phyloP scores from a whole-genome alignment of 2,888 invertebrate species.

The Patella caerulea region DNA sequence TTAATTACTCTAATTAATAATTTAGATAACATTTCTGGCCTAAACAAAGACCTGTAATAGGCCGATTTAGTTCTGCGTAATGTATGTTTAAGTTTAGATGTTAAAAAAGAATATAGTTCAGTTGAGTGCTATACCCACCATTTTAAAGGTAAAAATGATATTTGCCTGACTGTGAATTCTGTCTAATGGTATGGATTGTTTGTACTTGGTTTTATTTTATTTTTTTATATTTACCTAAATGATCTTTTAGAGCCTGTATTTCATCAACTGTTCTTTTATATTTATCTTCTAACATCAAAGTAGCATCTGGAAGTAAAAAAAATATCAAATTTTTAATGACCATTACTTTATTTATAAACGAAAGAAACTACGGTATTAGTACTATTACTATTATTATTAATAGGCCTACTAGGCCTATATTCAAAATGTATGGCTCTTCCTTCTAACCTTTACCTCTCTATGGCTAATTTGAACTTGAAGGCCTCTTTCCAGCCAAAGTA shows the following conservation, averaged over 20 bases:
- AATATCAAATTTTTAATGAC: not conserved
- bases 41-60: too few relatives aligned
- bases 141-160: not conserved
- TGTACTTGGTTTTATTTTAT: too few relatives aligned
- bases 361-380: constrained; percentile 7
- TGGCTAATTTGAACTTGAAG: too few relatives aligned
- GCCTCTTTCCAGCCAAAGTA: too few relatives aligned
- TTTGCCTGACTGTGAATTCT: not conserved
- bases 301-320: constrained; percentile 55
- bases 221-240: constrained; percentile 52
- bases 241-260: constrained; percentile 70
- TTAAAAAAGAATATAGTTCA: not conserved
- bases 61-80: not conserved
- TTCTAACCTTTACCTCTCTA: too few relatives aligned
- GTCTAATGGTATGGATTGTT: too few relatives aligned
- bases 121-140: not conserved
- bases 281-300: constrained; percentile 67
- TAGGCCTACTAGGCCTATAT: not conserved
- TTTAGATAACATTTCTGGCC: too few relatives aligned
- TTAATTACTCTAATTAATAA: too few relatives aligned
- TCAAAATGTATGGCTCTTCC: too few relatives aligned
- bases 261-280: constrained; percentile 68
- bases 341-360: not conserved
- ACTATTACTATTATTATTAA: not conserved
- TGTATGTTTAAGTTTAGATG: not conserved